Evolutionary conservation across 2,797 vertebrate genomes (phyloP), one percentile per base, ranked within the genome.

Genomic region (Thalassophryne amazonica): DNA sequence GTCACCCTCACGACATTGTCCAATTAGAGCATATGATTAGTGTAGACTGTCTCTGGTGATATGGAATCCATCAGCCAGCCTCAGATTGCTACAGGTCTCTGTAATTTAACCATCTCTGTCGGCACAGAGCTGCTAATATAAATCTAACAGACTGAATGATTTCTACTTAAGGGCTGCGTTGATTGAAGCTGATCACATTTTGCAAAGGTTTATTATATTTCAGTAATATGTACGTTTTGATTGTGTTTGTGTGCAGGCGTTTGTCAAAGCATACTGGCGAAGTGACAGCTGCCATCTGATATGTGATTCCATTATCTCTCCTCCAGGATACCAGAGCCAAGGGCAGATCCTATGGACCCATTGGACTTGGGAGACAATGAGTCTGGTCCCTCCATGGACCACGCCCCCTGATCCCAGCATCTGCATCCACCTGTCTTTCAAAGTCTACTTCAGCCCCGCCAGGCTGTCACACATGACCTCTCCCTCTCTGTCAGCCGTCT

Each of bases 1-100:
- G 36, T 80, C 73, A 78, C 70, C 62, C 61, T 60, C 5, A 8
- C 14, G 31, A 74, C 64, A 60, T 41, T 65, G 76, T 84, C 78
- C 80, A 84, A 88, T 89, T 84, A 87, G 73, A 84, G 70, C 70
- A 29, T 54, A 63, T 80, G 79, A 86, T 83, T 77, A 78, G 77
- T 66, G 78, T 60, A 32, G 73, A 69, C 54, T 42, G 69, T 84
- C 79, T 74, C 63, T 56, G 32, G 71, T 78, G 67, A 56, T 73
- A 85, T 60, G 55, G 72, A 83, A 87, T 83, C 77, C 33, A 78
- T 86, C 69, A 76, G 78, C 60, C 58, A 0, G 55, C 36, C 67
- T 77, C 34, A 2, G 60, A 71, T 85, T 72, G 68, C 73, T 64
- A 52, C 78, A 75, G 81, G 75, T 81, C 72, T 46, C 52, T 17